These are phyloP conservation scores for Numenius arquata DNA, from an alignment of 2,113 vertebrate genomes.

Conservation along the genomic window DNA sequence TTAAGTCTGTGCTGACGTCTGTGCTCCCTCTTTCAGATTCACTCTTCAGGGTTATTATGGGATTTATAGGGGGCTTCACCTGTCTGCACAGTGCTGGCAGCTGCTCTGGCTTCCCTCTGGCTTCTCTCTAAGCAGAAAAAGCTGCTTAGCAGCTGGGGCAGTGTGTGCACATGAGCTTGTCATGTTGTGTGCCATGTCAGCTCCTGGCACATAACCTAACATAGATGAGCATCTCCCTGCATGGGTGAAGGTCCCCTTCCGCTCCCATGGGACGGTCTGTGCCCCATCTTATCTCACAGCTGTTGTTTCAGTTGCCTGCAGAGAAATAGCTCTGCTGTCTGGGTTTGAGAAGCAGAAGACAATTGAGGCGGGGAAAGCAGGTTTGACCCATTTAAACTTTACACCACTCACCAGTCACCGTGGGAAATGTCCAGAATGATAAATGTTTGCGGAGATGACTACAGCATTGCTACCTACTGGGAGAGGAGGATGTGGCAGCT, in stretches of 20 bases:
- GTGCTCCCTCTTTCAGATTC: background rate
- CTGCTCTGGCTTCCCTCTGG: background rate
- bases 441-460: background rate
- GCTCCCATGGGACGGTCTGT: background rate
- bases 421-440: too few relatives aligned
- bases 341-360: background rate
- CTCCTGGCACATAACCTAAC: background rate
- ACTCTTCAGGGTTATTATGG: background rate
- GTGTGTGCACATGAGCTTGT: background rate
- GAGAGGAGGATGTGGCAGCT: background rate
- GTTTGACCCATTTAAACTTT: background rate
- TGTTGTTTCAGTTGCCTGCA: background rate
- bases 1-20: background rate
- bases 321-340: background rate
- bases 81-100: background rate
- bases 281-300: background rate
- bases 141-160: background rate
- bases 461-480: background rate
- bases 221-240: background rate
- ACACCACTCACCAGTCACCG: accelerated
- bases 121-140: background rate
- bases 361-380: accelerated
- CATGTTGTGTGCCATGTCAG: background rate
- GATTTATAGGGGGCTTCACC: background rate
- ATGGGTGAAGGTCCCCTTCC: background rate